Conservation (phyloP, 2,888 invertebrate species). For the Netelia virgata region DNA sequence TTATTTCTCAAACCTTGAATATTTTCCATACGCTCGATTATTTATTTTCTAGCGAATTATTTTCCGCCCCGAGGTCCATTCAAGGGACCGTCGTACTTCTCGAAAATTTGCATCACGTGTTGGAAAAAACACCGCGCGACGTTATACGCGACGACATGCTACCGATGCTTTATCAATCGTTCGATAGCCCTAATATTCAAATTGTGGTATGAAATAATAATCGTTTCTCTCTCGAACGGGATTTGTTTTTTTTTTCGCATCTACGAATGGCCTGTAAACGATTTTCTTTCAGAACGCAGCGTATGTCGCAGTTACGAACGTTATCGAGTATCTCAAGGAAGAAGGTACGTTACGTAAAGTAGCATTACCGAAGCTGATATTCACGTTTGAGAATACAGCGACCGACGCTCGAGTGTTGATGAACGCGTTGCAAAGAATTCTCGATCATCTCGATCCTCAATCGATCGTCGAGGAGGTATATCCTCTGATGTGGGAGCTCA, state of each 20-base stretch:
- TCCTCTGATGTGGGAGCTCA: slow-evolving; percentile 94
- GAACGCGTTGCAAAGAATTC: slow-evolving; percentile 91
- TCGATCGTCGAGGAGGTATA: slow-evolving; percentile 96
- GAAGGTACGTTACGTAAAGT: slow-evolving; percentile 92
- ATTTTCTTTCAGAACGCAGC: slow-evolving; percentile 91
- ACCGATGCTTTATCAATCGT: slow-evolving; percentile 93
- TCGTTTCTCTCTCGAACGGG: background rate
- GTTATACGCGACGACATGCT: slow-evolving; percentile 93
- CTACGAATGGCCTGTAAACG: background rate
- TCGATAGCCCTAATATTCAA: slow-evolving; percentile 95
- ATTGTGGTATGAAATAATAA: slow-evolving; percentile 90
- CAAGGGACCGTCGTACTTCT: slow-evolving; percentile 95
- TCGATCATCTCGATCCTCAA: slow-evolving; percentile 93
- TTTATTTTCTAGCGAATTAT: slow-evolving; percentile 87
- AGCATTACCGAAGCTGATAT: slow-evolving; percentile 93
- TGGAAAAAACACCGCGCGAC: slow-evolving; percentile 93
- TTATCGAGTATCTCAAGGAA: slow-evolving; percentile 91
- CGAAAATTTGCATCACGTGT: slow-evolving; percentile 95
- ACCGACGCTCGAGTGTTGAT: slow-evolving; percentile 92
- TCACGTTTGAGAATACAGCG: slow-evolving; percentile 92
- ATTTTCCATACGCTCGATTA: background rate
- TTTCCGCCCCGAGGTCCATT: slow-evolving; percentile 92
- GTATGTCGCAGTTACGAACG: slow-evolving; percentile 93
- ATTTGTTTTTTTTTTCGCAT: slow-evolving; percentile 13
- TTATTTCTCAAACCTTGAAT: background rate